Evolutionary conservation across 1,140 invertebrate genomes (phyloP).

Genomic region (Steinernema feltiae): DNA sequence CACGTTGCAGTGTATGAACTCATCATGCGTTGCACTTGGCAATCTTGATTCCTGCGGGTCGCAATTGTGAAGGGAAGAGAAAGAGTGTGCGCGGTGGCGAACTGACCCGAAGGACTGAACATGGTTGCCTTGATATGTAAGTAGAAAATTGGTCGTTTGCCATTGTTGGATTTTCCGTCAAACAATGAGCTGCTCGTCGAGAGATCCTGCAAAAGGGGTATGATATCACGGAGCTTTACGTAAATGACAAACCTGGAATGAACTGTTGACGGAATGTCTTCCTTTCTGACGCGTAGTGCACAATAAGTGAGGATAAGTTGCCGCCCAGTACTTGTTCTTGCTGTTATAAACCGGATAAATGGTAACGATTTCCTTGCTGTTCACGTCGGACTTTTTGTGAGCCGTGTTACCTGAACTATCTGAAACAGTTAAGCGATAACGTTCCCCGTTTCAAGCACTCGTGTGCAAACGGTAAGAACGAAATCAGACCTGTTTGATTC

Average conservation of each 20-base stretch:
- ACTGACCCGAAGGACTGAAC: constrained; percentile 52
- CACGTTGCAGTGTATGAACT: constrained; percentile 56
- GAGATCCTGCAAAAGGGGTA: constrained; percentile 45
- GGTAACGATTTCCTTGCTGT: constrained; percentile 54
- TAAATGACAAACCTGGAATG: constrained; percentile 48
- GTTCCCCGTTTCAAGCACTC: constrained; percentile 39
- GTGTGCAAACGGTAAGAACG: not conserved
- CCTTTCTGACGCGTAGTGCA: constrained; percentile 57
- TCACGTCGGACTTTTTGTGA: constrained; percentile 57
- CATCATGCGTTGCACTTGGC: constrained; percentile 58
- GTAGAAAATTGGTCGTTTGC: constrained; percentile 57
- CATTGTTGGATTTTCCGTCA: constrained; percentile 44
- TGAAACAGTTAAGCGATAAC: constrained; percentile 36
- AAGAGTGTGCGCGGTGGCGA: constrained; percentile 53
- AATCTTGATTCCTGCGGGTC: constrained; percentile 55
- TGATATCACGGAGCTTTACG: constrained; percentile 7
- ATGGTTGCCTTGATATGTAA: constrained; percentile 56
- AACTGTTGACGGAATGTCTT: constrained; percentile 53
- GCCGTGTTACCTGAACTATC: constrained; percentile 53
- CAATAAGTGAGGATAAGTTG: constrained; percentile 54
- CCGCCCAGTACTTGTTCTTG: constrained; percentile 50
- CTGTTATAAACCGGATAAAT: constrained; percentile 55
- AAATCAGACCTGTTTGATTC: constrained; percentile 24
- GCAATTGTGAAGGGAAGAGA: constrained; percentile 56
- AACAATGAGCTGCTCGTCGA: constrained; percentile 42